These are phyloP conservation scores for Torymus auratus DNA, from an alignment of 2,888 invertebrate species.

Conservation along the genomic window DNA sequence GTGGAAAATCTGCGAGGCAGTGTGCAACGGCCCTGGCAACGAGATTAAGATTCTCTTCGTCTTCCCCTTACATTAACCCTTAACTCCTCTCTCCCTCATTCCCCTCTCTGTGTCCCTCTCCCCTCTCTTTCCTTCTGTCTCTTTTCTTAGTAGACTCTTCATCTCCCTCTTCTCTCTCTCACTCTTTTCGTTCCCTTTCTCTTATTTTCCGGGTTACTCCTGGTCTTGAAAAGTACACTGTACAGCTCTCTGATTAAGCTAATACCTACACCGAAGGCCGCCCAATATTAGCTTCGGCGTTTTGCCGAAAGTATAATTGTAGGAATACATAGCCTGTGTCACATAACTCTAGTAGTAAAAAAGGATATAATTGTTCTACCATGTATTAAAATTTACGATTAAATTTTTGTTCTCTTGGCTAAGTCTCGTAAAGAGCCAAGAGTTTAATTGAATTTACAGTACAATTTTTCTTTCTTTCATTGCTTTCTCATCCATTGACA, in stretches of 20 bases:
- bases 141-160: no score
- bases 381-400: constrained; percentile 19
- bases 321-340: no score
- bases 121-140: no score
- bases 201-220: neutral
- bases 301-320: neutral
- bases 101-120: neutral
- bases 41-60: constrained; percentile 68
- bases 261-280: constrained; percentile 58
- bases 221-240: constrained; percentile 14
- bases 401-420: constrained; percentile 15
- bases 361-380: neutral
- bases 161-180: neutral
- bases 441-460: no score
- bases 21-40: constrained; percentile 59
- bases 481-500: no score
- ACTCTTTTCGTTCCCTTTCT: neutral
- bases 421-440: no score
- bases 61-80: constrained; percentile 65
- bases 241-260: constrained; percentile 59
- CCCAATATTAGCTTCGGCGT: constrained; percentile 62
- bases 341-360: no score
- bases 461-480: no score
- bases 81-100: neutral
- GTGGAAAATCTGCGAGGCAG: constrained; percentile 66